These are phyloP conservation scores for Apodemia mormo DNA, from an alignment of 2,888 invertebrate species.

Conservation along the genomic window DNA sequence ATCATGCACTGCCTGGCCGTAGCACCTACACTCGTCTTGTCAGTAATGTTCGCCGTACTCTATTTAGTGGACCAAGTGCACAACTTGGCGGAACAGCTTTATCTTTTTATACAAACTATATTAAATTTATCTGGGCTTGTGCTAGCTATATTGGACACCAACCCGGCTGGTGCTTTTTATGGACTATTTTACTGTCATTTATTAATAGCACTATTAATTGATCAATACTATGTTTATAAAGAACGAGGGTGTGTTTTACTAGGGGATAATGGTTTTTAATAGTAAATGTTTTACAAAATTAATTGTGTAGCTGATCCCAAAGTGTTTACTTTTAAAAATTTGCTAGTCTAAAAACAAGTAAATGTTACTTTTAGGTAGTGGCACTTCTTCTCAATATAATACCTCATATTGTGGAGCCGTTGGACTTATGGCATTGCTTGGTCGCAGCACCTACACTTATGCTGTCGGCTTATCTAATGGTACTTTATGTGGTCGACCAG, in stretches of 20 bases:
- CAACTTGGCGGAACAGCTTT: constrained; percentile 67
- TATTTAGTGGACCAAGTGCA: constrained; percentile 75
- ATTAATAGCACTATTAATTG: constrained; percentile 59
- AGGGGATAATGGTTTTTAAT: constrained; percentile 22
- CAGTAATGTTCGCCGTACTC: constrained; percentile 65
- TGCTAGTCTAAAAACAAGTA: constrained; percentile 36
- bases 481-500: constrained; percentile 72
- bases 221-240: constrained; percentile 57
- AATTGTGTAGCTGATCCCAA: not conserved
- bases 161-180: constrained; percentile 49
- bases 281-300: constrained; percentile 4
- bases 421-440: constrained; percentile 60
- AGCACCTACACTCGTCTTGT: constrained; percentile 65
- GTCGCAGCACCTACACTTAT: constrained; percentile 69
- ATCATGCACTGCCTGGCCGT: constrained; percentile 63
- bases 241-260: constrained; percentile 56
- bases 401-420: constrained; percentile 65
- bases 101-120: constrained; percentile 53
- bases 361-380: constrained; percentile 74
- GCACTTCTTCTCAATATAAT: constrained; percentile 70
- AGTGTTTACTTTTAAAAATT: not conserved
- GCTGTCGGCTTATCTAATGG: constrained; percentile 61
- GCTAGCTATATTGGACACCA: constrained; percentile 39
- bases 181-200: constrained; percentile 64
- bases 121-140: constrained; percentile 50